These are phyloP conservation scores for Heliopora coerulea DNA, from an alignment of 92 coral and sea anemone genomes.

Conservation along the genomic window DNA sequence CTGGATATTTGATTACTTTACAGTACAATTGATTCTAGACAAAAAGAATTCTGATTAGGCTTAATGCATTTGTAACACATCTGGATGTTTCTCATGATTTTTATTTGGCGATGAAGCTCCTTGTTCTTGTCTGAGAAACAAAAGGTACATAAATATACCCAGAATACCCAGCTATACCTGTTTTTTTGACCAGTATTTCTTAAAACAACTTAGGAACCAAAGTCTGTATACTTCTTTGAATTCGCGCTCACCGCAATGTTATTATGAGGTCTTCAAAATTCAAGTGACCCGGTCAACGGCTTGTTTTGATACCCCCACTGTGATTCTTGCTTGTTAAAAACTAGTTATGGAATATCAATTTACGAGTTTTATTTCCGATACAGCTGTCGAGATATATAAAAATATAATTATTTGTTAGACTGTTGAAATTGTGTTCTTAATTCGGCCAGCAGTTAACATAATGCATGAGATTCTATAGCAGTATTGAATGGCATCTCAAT, in stretches of 20 bases:
- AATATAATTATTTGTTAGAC: conserved; percentile 12
- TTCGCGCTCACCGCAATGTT: too few relatives aligned
- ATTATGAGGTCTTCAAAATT: too few relatives aligned
- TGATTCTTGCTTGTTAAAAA: conserved; percentile 24
- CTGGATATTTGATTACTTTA: conserved; percentile 39
- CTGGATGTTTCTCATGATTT: conserved; percentile 31
- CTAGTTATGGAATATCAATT: conserved; percentile 41
- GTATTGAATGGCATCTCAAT: background rate
- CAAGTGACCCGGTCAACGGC: too few relatives aligned
- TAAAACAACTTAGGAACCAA: background rate
- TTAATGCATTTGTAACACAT: conserved; percentile 41
- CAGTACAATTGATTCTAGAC: conserved; percentile 19
- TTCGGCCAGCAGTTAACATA: background rate
- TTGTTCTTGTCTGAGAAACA: background rate
- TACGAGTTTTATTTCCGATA: conserved; percentile 18
- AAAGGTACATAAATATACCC: background rate
- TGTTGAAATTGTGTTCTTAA: background rate
- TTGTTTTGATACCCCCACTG: background rate
- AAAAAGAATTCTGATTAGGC: conserved; percentile 40
- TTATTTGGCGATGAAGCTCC: background rate
- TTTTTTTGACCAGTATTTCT: background rate
- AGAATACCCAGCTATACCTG: background rate
- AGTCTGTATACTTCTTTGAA: too few relatives aligned
- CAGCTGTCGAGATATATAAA: conserved; percentile 32
- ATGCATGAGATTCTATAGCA: background rate